phyloP scores from a whole-genome alignment of 2,888 invertebrate species.

The Synanthedon andrenaeformis region DNA sequence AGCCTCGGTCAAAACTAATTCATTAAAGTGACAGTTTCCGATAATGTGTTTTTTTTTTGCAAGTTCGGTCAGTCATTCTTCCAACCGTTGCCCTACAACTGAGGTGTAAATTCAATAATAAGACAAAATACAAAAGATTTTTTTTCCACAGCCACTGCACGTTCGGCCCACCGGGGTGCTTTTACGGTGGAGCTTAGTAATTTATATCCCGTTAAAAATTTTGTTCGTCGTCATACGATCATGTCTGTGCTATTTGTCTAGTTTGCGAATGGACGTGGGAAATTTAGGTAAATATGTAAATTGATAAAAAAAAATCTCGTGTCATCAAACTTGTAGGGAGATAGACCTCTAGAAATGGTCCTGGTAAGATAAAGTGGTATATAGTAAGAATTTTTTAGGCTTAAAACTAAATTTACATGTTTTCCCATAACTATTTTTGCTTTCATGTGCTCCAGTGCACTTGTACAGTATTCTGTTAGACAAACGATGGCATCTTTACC shows the following conservation, averaged over 20 bases:
- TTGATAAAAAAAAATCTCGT: no score
- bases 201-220: conserved; percentile 51
- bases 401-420: no score
- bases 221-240: conserved; percentile 30
- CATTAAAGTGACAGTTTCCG: conserved; percentile 12
- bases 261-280: conserved; percentile 44
- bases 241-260: conserved; percentile 45
- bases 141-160: conserved; percentile 13
- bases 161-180: conserved; percentile 31
- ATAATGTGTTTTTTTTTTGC: conserved; percentile 26
- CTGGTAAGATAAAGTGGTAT: no score
- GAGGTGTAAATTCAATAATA: conserved; percentile 56
- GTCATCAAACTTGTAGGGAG: no score
- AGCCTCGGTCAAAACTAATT: background rate
- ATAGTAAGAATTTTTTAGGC: no score
- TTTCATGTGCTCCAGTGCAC: no score
- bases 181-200: conserved; percentile 14
- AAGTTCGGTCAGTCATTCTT: conserved; percentile 10
- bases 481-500: no score
- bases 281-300: conserved; percentile 9
- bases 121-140: conserved; percentile 34
- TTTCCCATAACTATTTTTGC: no score
- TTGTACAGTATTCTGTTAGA: no score
- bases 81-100: conserved; percentile 25
- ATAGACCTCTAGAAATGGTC: no score